A percentile compares a stretch with the other conserved stretches of the same genome.
phyloP scores from a whole-genome alignment of 2,797 vertebrate genomes.

The Bovichtus variegatus region DNA sequence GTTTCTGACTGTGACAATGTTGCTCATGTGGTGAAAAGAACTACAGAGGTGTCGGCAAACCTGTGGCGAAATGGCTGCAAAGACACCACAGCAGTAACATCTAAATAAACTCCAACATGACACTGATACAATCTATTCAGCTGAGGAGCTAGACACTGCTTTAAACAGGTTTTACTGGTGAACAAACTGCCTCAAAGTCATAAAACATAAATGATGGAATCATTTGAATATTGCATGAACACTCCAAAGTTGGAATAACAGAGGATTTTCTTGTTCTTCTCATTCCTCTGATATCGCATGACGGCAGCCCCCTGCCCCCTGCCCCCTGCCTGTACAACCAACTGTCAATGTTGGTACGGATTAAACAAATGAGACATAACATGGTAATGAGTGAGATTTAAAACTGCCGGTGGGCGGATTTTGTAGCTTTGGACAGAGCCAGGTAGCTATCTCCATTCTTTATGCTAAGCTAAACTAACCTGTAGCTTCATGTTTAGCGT shows the following conservation, averaged over 20 bases:
- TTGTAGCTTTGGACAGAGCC: neutral
- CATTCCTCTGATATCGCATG: neutral
- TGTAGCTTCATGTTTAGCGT: neutral
- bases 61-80: neutral
- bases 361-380: neutral
- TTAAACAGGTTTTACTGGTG: neutral
- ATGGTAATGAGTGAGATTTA: neutral
- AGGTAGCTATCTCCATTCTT: too few species aligned
- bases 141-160: neutral
- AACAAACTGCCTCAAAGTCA: neutral
- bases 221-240: neutral
- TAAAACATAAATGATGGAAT: neutral
- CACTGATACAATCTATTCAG: neutral
- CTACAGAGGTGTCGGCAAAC: conserved; percentile 5
- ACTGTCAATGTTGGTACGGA: neutral
- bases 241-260: too few species aligned
- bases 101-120: neutral
- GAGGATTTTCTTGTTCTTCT: neutral
- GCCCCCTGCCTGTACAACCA: neutral
- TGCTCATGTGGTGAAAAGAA: neutral
- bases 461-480: neutral
- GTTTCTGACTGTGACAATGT: neutral
- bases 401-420: neutral
- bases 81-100: neutral
- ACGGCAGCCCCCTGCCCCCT: neutral